Conservation (phyloP, 2,888 invertebrate genomes). For the Herminia tarsipennalis region DNA sequence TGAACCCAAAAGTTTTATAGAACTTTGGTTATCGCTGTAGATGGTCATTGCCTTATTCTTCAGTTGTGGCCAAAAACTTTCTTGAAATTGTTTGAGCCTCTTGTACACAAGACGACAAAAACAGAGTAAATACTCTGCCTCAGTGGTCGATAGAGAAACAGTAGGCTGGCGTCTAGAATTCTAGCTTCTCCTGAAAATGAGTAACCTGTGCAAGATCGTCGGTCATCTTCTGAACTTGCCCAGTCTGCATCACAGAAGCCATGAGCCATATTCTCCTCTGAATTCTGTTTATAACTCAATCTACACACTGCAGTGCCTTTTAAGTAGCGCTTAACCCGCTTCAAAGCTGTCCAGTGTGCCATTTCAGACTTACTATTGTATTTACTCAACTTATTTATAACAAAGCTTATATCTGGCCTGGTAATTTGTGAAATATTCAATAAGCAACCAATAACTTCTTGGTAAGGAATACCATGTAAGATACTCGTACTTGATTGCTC, state of each 20-base stretch:
- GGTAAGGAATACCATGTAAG: slow-evolving; percentile 16
- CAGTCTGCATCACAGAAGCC: slow-evolving; percentile 36
- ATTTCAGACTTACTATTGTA: slow-evolving; percentile 26
- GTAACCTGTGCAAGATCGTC: slow-evolving; percentile 39
- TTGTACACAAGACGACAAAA: slow-evolving; percentile 28
- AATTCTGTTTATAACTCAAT: slow-evolving; percentile 11
- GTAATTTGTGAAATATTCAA: slow-evolving; percentile 25
- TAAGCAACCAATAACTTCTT: slow-evolving; percentile 19
- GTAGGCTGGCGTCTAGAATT: slow-evolving; percentile 30
- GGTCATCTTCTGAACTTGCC: slow-evolving; percentile 18
- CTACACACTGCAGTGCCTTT: slow-evolving; percentile 26
- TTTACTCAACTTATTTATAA: slow-evolving; percentile 24
- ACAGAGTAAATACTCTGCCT: slow-evolving; percentile 37
- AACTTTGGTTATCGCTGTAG: slow-evolving; percentile 35
- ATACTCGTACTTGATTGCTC: slow-evolving; percentile 3
- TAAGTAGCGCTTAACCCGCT: slow-evolving; percentile 35
- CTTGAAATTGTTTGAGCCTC: slow-evolving; percentile 20
- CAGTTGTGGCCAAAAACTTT: slow-evolving; percentile 3
- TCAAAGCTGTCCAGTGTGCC: slow-evolving; percentile 14
- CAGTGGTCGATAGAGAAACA: slow-evolving; percentile 7
- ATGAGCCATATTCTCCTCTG: slow-evolving; percentile 21
- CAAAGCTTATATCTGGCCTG: slow-evolving; percentile 15
- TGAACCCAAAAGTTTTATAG: slow-evolving; percentile 24
- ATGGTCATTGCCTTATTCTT: slow-evolving; percentile 5
- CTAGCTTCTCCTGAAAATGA: slow-evolving; percentile 46